Evolutionary conservation across 2,888 invertebrate species (phyloP), one percentile per base, ranked within the genome.

Genomic region (Cactoblastis cactorum): DNA sequence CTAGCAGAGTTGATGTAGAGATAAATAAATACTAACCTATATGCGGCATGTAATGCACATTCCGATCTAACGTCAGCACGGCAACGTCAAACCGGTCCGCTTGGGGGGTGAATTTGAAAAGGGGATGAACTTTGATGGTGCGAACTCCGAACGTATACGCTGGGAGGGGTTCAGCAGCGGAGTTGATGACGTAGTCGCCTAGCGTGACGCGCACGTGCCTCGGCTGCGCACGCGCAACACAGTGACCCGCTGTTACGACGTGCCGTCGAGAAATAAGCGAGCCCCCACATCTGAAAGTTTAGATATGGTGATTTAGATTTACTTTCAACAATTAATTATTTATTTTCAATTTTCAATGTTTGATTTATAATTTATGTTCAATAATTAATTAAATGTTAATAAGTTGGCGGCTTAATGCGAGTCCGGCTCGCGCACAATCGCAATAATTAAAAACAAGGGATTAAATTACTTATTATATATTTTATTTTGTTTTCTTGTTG

Each of bases 201-300:
- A 96, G 90, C 0, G 97, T 97, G 49, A 97, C 97, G 65, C 97
- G 95, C 6, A 97, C 97, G 85, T 97, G 97, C 49, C 96, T 92
- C 0, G 97, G 96, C 54, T 95, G 94, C 43, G 97, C 96, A 65
- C 97, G 93, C 47, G 97, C 97, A 19, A 97, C 97, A 78, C 97
- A 98, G 79, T 97, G 97, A 0, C 97, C 97, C 3, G 97, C 97
- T 1, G 97, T 97, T 50, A 97, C 96, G 8, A 98, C 97, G 83
- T 97, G 97, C 51, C 95, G 94, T 19, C 96, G 92, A 62, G 97
- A 97, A 64, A 97, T 96, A 57, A 97, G 88, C 0, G 97, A 97
- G 19, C 97, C 97, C 35, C 97, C 97, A 74, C 97, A 97, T 79
- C 97, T 95, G 87, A 48, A 84, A 78, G n/a, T n/a, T 22, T 22